Conservation (phyloP, 2,888 invertebrate genomes). For the Syrphus vitripennis region DNA sequence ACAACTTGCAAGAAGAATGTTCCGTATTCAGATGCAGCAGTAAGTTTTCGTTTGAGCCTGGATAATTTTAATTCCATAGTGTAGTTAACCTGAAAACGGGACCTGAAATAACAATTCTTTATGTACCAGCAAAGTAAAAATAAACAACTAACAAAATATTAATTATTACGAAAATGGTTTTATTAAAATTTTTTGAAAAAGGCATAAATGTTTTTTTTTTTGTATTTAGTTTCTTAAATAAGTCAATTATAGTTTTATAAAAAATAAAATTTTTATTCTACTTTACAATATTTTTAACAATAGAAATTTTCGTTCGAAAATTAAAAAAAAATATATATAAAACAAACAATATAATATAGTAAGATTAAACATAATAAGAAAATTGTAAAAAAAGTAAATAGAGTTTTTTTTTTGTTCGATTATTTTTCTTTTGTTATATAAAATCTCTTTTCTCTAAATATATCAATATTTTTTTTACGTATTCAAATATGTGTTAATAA, state of each 20-base stretch:
- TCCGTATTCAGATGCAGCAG: too few relatives aligned
- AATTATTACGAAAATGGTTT: constrained; percentile 52
- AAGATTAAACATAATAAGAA: constrained; percentile 36
- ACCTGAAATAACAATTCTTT: too few relatives aligned
- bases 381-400: neutral
- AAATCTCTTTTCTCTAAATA: neutral
- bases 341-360: constrained; percentile 3
- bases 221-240: constrained; percentile 46
- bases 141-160: neutral
- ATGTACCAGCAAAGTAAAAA: too few relatives aligned
- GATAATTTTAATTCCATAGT: too few relatives aligned
- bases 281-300: constrained; percentile 46
- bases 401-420: constrained; percentile 32
- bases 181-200: constrained; percentile 53
- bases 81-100: too few relatives aligned
- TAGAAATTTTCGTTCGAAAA: constrained; percentile 23
- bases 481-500: constrained; percentile 11
- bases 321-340: constrained; percentile 25
- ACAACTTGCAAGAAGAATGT: too few relatives aligned
- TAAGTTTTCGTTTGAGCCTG: too few relatives aligned
- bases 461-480: neutral
- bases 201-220: constrained; percentile 22
- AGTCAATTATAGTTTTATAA: constrained; percentile 46
- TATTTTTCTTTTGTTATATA: constrained; percentile 10
- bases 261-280: constrained; percentile 5